phyloP scores from a whole-genome alignment of 2,113 vertebrate genomes.

The Microcebus griseorufus region DNA sequence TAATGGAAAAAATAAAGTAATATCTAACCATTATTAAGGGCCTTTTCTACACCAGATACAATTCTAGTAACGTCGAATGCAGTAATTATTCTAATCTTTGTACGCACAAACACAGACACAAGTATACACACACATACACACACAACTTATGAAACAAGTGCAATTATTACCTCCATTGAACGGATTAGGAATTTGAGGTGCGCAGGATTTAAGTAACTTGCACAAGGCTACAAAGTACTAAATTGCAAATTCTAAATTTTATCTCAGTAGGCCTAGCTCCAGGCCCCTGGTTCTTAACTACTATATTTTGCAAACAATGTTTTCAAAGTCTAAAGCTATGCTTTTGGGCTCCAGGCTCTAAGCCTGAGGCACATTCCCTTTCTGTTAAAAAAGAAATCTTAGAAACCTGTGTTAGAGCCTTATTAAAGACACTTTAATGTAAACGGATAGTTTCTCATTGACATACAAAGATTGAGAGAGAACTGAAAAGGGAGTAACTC shows the following conservation, averaged over 20 bases:
- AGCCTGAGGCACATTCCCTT: conserved; percentile 41
- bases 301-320: conserved; percentile 54
- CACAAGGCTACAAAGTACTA: not conserved
- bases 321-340: conserved; percentile 18
- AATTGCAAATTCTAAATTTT: conserved; percentile 8
- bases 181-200: not conserved
- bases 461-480: not conserved
- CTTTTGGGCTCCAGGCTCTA: conserved; percentile 48
- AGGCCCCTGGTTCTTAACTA: not conserved
- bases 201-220: not conserved
- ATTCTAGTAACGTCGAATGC: not conserved
- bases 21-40: conserved; percentile 9
- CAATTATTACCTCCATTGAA: not conserved
- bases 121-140: not conserved
- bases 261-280: conserved; percentile 10
- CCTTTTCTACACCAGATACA: not conserved
- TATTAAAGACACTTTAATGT: conserved; percentile 1
- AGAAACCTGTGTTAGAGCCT: conserved; percentile 17
- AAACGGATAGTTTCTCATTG: conserved; percentile 39
- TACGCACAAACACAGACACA: not conserved
- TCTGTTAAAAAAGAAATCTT: conserved; percentile 29
- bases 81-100: not conserved
- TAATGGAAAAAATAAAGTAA: not conserved
- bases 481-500: not conserved
- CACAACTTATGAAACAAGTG: not conserved